Base-by-base conservation (phyloP, 2,797 vertebrate species). In the Octomys mimax region DNA sequence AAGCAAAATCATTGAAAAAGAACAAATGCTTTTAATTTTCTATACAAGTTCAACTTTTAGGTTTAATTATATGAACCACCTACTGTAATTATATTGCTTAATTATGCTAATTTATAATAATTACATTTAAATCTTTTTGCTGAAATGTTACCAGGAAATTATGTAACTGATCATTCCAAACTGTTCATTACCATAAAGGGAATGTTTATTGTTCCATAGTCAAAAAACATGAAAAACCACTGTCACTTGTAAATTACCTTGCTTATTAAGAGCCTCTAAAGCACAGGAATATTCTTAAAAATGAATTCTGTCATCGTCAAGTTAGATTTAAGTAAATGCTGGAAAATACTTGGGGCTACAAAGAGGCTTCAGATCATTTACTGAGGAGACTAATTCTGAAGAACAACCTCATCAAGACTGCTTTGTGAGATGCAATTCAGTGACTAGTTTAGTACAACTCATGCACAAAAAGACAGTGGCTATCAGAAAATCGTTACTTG, bases 61-160 rank as follows among this genome's bases (percentile, higher is more conserved):
- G 77, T 87, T 94, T 95, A 95, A 93, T 95, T 96, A 97, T 75
- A 95, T 66, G 59, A 96, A 97, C 86, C 83, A 42, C 54, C 57
- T 82, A 62, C 22, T 80, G 68, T 86, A 97, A 95, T 94, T 94
- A 91, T n/a, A 91, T 73, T 89, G 71, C 92, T 97, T 95, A 92
- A 96, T 95, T 96, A 89, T 80, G 86, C 57, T 95, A 94, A 96
- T 96, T 95, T 97, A 22, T 79, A 97, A 94, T 92, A 89, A 97
- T 94, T 96, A 93, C 68, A 96, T 93, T 94, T 92, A 93, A 87
- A 46, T 95, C 57, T 80, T 89, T 95, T 85, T 79, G 61, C 84
- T 78, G 83, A 96, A 87, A 87, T 90, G 57, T 78, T 87, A 94
- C 10, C 95, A 71, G 91, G 57, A 94, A 93, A 91, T 96, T 83